phyloP scores from a whole-genome alignment of 1,140 invertebrate species.

The Drosophila triauraria region DNA sequence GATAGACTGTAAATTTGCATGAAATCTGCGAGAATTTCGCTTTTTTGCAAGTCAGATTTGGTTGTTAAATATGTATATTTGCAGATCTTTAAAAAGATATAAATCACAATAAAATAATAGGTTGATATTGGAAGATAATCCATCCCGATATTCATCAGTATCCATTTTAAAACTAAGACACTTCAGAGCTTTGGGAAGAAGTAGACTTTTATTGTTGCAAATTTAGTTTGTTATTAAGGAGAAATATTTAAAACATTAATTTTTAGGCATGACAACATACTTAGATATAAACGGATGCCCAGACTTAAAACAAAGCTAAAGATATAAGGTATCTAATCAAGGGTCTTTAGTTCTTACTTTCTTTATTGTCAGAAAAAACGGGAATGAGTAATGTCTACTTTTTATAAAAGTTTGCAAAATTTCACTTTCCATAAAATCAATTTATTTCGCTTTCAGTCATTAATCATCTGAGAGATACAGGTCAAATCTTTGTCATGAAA shows the following conservation, averaged over 20 bases:
- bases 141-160: not conserved
- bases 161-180: not conserved
- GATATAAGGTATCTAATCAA: not conserved
- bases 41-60: not conserved
- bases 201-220: not conserved
- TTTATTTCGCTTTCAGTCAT: not conserved
- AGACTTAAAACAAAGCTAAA: not conserved
- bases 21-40: not conserved
- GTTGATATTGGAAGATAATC: not conserved
- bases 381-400: not conserved
- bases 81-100: not conserved
- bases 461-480: conserved; percentile 2
- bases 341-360: not conserved
- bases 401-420: not conserved
- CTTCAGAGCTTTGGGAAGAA: not conserved
- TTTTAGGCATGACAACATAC: not conserved
- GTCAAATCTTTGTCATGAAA: not conserved
- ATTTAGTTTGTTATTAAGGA: not conserved
- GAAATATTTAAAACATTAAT: not conserved
- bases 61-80: not conserved
- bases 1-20: not conserved
- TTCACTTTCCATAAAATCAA: conserved; percentile 4
- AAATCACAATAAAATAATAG: not conserved
- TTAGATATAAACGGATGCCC: not conserved
- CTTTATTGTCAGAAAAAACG: not conserved